phyloP scores from a whole-genome alignment of 2,888 invertebrate species.

The Melipona bicolor region DNA sequence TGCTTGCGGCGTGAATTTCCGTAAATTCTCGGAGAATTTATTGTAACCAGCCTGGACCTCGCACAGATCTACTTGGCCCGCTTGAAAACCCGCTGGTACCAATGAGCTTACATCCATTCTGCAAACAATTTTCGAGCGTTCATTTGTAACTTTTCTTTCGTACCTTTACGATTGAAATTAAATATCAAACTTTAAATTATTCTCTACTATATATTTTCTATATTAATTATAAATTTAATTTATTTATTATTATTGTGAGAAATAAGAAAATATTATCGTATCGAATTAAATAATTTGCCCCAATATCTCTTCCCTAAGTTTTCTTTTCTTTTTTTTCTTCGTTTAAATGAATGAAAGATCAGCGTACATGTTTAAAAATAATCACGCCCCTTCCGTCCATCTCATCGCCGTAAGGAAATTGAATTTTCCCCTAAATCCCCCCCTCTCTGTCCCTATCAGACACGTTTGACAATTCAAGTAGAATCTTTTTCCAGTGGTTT shows the following conservation, averaged over 20 bases:
- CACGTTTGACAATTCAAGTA: conserved; percentile 23
- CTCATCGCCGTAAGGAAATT: conserved; percentile 67
- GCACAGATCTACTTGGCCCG: conserved; percentile 71
- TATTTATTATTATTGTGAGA: neutral
- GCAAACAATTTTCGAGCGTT: conserved; percentile 18
- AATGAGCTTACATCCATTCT: conserved; percentile 81
- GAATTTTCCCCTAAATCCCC: conserved; percentile 1
- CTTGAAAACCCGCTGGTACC: conserved; percentile 80
- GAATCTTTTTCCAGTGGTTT: conserved; percentile 27
- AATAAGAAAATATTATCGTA: neutral
- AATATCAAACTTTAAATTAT: neutral
- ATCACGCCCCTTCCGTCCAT: conserved; percentile 71
- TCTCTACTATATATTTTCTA: neutral
- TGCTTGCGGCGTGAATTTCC: conserved; percentile 88
- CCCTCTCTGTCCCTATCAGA: neutral
- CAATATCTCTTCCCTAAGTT: neutral
- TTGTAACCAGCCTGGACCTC: conserved; percentile 82
- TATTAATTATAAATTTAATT: neutral
- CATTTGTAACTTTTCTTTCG: neutral
- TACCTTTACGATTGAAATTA: neutral
- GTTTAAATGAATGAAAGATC: neutral
- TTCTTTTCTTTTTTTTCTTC: neutral
- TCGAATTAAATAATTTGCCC: neutral
- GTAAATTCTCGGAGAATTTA: conserved; percentile 85
- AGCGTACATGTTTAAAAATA: conserved; percentile 69